Percentiles rank a stretch among this genome's conserved stretches.
phyloP scores from a whole-genome alignment of 2,797 vertebrate genomes.

The Eulemur rubriventer region DNA sequence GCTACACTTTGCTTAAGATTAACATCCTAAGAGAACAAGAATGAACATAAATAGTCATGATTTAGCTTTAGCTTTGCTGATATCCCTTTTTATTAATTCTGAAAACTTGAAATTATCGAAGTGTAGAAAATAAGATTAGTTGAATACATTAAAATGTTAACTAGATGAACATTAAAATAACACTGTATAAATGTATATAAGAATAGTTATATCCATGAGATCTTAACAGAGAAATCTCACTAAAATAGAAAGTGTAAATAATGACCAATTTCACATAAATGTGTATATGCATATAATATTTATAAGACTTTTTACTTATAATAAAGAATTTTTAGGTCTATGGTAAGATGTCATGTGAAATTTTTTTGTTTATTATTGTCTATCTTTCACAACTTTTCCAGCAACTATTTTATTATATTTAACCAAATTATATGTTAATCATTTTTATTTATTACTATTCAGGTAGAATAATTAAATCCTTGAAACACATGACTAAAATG shows the following conservation, averaged over 20 bases:
- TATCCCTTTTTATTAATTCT: background rate
- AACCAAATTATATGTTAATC: background rate
- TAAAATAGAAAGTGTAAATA: background rate
- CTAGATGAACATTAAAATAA: background rate
- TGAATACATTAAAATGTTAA: background rate
- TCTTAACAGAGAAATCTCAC: background rate
- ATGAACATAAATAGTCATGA: background rate
- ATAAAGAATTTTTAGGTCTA: background rate
- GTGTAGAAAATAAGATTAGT: background rate
- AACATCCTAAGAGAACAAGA: background rate
- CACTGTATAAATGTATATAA: background rate
- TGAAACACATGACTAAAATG: background rate
- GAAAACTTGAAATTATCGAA: background rate
- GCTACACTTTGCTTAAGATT: background rate
- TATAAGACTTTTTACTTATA: background rate
- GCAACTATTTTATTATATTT: background rate
- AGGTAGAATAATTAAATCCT: background rate
- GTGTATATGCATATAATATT: background rate
- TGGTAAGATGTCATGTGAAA: background rate
- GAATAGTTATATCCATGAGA: background rate
- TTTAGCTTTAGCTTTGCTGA: background rate
- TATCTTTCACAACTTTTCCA: background rate
- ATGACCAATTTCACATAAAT: background rate
- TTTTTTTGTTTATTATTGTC: background rate
- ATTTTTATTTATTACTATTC: background rate